Evolutionary conservation across 2,113 vertebrate genomes (phyloP).

Genomic region (Cichladusa arquata): DNA sequence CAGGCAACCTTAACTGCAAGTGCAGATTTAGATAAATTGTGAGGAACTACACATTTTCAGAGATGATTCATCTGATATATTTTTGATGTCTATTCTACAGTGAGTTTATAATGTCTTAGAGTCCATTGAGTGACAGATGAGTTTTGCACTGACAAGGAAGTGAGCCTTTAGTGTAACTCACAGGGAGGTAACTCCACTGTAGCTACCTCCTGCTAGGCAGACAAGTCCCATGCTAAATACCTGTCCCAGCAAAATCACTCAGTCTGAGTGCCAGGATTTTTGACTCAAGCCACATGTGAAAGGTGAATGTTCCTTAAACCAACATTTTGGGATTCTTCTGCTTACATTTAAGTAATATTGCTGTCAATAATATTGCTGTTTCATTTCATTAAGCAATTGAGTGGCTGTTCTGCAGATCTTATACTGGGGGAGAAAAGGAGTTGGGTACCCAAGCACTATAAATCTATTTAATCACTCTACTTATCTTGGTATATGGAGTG

Average conservation of each 20-base stretch:
- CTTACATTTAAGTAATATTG: not conserved
- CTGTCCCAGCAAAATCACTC: not conserved
- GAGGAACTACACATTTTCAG: not conserved
- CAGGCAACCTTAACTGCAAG: not conserved
- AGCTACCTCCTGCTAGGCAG: not conserved
- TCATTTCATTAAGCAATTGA: not conserved
- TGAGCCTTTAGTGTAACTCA: not conserved
- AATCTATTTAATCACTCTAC: slow-evolving; percentile 22
- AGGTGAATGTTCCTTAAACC: not conserved
- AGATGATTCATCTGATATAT: not conserved
- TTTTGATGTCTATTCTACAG: not conserved
- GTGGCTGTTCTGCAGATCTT: not conserved
- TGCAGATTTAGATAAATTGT: not conserved
- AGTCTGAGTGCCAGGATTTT: not conserved
- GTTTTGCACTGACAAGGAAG: not conserved
- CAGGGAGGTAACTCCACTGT: not conserved
- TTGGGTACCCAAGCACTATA: not conserved
- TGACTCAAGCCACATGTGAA: not conserved
- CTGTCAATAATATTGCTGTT: not conserved
- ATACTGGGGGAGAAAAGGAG: not conserved
- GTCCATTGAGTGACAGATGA: not conserved
- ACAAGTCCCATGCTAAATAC: not conserved
- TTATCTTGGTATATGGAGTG: not conserved
- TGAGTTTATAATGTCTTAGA: not conserved
- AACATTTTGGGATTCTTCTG: not conserved